Evolutionary conservation across 2,797 vertebrate species (phyloP), one percentile per base, ranked within the genome.

Genomic region (Sarcoramphus papa): DNA sequence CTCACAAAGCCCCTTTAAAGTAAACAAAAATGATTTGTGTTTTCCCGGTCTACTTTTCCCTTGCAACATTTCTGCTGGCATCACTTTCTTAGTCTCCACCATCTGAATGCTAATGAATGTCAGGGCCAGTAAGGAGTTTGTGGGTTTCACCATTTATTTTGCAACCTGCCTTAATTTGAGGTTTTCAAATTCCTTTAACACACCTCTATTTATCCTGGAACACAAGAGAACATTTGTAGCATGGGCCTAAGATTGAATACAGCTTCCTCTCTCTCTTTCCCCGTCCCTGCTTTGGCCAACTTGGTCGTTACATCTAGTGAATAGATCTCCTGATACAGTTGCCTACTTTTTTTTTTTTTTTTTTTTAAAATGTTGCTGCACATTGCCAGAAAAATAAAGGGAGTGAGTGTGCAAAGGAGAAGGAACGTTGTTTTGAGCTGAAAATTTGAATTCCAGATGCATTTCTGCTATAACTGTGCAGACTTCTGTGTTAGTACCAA

Each of bases 201-300:
- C 95, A 95, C 95, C 95, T 96, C 93, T 97, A 78, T 97, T 97
- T 97, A 95, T 96, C 73, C 95, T 95, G 88, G 83, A 96, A 88
- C 93, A 98, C 97, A 98, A 97, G 97, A 82, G 93, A 94, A 75
- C 93, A 19, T 97, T 98, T 97, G 95, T 97, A 93, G 93, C 65
- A 48, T 50, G 78, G 85, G 37, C 23, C 70, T 48, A 56, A 77
- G 95, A 94, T 89, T 96, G 93, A 95, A 95, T 91, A 60, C 79
- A 76, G 95, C 92, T 96, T 97, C 95, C 95, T 95, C 93, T 94
- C 85, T 90, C 90, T 95, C 69, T 94, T 93, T 74, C 95, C 85
- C 47, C 8, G 0, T 78, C 77, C 88, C 70, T 91, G 81, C 87
- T 90, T 90, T 80, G 92, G 95, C 96, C 80, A 84, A 40, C 93